Conservation (phyloP, 2,797 vertebrate genomes). For the Geotrypetes seraphini region DNA sequence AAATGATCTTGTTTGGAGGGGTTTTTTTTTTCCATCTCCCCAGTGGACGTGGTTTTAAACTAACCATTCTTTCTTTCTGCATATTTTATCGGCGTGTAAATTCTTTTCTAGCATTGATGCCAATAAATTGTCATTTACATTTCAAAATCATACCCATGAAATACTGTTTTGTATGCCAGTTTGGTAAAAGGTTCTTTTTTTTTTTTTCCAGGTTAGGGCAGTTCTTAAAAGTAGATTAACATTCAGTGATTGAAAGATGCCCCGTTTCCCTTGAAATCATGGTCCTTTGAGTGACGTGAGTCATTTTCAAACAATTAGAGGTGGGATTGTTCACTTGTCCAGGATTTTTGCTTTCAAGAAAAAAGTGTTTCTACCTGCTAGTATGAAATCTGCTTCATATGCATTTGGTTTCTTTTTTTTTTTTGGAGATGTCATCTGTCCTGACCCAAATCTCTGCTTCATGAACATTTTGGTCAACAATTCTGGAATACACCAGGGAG, state of each 20-base stretch:
- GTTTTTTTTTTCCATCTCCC: conserved; percentile 27
- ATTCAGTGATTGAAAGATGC: background rate
- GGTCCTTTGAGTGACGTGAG: background rate
- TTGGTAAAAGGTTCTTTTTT: too few relatives aligned
- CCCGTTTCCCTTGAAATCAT: background rate
- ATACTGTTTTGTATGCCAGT: too few relatives aligned
- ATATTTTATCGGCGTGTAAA: background rate
- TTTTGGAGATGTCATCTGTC: background rate
- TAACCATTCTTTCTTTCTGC: background rate
- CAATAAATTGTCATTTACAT: too few relatives aligned
- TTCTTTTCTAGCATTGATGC: background rate
- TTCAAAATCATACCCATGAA: too few relatives aligned
- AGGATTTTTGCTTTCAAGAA: background rate
- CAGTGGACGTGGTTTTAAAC: conserved; percentile 8
- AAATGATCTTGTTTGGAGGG: conserved; percentile 3
- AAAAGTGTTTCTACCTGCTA: background rate
- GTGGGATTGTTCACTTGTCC: conserved; percentile 1
- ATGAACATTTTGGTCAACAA: too few relatives aligned
- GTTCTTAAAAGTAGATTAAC: background rate
- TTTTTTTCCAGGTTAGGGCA: too few relatives aligned
- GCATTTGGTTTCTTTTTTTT: fast-evolving
- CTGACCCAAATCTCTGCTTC: fast-evolving
- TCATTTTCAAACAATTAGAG: background rate
- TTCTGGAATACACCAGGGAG: too few relatives aligned
- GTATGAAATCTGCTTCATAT: background rate